Base-by-base conservation (phyloP, 2,797 vertebrate genomes). In the Parotocinclus haroldoi region DNA sequence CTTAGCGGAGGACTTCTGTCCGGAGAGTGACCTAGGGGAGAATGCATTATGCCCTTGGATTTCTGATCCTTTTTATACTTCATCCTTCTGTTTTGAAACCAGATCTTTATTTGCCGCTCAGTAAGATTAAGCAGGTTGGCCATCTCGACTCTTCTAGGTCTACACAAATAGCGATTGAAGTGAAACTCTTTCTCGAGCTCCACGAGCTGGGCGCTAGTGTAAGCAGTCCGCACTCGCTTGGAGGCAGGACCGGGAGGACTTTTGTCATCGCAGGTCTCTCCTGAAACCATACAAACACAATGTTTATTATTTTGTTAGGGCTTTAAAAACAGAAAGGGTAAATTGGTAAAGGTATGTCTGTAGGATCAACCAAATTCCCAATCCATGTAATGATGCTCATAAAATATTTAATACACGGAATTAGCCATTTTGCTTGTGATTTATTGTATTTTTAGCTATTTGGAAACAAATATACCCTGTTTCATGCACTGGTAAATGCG, bases 1-100 rank as follows among this genome's bases (percentile, higher is more conserved):
- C 93, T 96, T 65, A 99, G 84, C 12, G 96, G 94, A 17, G 96
- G 96, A 81, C 96, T 98, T 70, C 96, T 92, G 77, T 99, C 96
- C 9, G 96, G 96, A 72, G 96, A 99, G 86, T 99, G 96, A 73
- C 96, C 96, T 27, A 94, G 87, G 5, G 96, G 96, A 54, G 95
- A 98, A 86, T 99, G 96, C 82, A 97, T 92, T 73, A 99, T 95
- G 80, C 96, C 96, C 88, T 99, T 99, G 74, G 96, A 91, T 89
- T 99, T 99, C 90, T 99, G 96, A 86, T 98, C 96, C 89, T 99
- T 99, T 88, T 99, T 99, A 89, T 99, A 99, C 83, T 99, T 99
- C 96, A 99, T 99, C 84, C 96, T 91, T 75, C 96, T 83, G 88
- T 99, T 99, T 84, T 98, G 96, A 89, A 99, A 98, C 96, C 96